A percentile compares a stretch with the other conserved stretches of the same genome.
Evolutionary conservation across 2,797 vertebrate genomes (phyloP).

Genomic region (Petrocephalus sullivani): DNA sequence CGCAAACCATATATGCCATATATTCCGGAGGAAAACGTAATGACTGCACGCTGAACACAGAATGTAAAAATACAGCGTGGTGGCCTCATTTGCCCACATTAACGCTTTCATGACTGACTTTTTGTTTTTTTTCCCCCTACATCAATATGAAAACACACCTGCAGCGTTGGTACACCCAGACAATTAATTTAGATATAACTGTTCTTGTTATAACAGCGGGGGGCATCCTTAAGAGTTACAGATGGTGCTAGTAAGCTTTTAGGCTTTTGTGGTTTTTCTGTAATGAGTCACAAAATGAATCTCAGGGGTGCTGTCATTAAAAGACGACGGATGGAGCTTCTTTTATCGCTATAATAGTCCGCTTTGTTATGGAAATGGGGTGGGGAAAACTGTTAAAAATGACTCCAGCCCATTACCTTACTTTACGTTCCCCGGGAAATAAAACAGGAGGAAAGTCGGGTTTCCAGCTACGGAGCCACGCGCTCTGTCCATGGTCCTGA

Average conservation of each 20-base stretch:
- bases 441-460: not conserved
- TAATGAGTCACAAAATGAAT: constrained; percentile 16
- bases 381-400: not conserved
- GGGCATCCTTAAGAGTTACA: constrained; percentile 6
- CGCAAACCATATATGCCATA: not conserved
- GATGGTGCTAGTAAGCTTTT: constrained; percentile 13
- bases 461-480: not conserved
- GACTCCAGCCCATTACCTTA: not conserved
- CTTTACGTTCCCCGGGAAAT: constrained; percentile 26
- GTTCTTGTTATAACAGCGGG: constrained; percentile 32
- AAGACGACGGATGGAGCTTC: constrained; percentile 22
- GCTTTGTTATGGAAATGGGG: not conserved
- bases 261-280: not conserved
- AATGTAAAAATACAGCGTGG: not conserved
- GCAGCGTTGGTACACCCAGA: constrained; percentile 38
- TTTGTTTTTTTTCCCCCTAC: not conserved
- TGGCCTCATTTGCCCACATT: not conserved
- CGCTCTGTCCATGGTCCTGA: constrained; percentile 56
- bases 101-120: not conserved
- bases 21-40: not conserved
- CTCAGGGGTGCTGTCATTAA: constrained; percentile 17
- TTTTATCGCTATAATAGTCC: not conserved
- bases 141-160: constrained; percentile 24
- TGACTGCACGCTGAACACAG: not conserved
- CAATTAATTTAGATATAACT: constrained; percentile 59